Conservation (phyloP, 2,888 invertebrate genomes). For the Caenorhabditis panamensis region DNA sequence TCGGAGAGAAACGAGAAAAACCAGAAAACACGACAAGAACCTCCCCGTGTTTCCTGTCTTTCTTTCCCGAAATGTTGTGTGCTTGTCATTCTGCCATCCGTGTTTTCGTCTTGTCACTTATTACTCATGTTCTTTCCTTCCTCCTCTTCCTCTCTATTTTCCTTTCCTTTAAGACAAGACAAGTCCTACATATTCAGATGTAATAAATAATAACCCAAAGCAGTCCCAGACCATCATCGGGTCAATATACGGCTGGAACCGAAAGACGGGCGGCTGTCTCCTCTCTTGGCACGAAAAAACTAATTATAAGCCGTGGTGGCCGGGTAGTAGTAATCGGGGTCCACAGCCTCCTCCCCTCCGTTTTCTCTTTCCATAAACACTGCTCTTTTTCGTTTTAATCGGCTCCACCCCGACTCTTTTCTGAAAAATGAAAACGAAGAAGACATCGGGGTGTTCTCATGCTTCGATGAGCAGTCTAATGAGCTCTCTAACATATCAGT, state of each 20-base stretch:
- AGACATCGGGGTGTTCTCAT: neutral
- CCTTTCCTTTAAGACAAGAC: neutral
- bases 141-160: conserved; percentile 19
- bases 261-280: neutral
- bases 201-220: conserved; percentile 5
- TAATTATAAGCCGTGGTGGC: conserved; percentile 48
- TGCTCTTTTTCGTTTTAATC: conserved; percentile 42
- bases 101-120: conserved; percentile 16
- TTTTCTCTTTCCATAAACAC: conserved; percentile 13
- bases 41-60: too few species aligned
- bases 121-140: conserved; percentile 20
- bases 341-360: neutral
- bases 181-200: neutral
- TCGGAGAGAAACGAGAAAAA: too few species aligned
- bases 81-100: neutral
- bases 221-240: too few species aligned
- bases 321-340: conserved; percentile 33
- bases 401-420: neutral
- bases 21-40: too few species aligned
- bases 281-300: conserved; percentile 17
- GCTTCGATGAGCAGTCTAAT: conserved; percentile 24
- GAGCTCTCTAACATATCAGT: neutral
- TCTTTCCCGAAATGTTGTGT: neutral
- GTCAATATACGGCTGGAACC: neutral
- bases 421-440: too few species aligned